Evolutionary conservation across 2,797 vertebrate species (phyloP).

Genomic region (Enteromius paludinosus): DNA sequence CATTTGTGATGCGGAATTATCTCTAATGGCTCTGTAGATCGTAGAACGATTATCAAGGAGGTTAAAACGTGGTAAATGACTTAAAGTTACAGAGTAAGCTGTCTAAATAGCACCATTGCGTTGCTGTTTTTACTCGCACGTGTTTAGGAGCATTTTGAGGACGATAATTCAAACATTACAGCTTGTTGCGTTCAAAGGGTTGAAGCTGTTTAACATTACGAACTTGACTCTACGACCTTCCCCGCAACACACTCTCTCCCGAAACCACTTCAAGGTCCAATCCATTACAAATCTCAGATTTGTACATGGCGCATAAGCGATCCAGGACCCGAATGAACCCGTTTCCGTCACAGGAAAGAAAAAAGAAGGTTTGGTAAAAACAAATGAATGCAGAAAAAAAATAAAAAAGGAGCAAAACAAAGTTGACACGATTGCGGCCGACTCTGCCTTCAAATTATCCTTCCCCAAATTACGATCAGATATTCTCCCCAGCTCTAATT

Average conservation of each 20-base stretch:
- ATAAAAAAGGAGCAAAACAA: constrained; percentile 74
- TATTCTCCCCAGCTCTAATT: constrained; percentile 83
- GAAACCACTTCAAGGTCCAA: constrained; percentile 50
- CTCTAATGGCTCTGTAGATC: constrained; percentile 49
- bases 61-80: constrained; percentile 32
- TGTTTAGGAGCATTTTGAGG: constrained; percentile 51
- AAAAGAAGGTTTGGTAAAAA: constrained; percentile 60
- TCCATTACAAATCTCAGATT: constrained; percentile 55
- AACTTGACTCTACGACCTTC: constrained; percentile 41
- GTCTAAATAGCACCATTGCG: constrained; percentile 22
- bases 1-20: constrained; percentile 31
- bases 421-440: constrained; percentile 75
- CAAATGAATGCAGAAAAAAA: constrained; percentile 63
- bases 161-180: constrained; percentile 45
- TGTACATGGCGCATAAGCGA: constrained; percentile 64
- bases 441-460: constrained; percentile 83
- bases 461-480: constrained; percentile 77
- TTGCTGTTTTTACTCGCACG: constrained; percentile 44
- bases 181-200: constrained; percentile 49
- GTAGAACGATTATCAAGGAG: constrained; percentile 11
- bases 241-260: constrained; percentile 47
- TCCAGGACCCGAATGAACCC: constrained; percentile 65
- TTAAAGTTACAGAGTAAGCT: constrained; percentile 26
- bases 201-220: constrained; percentile 62
- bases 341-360: constrained; percentile 61